These are phyloP conservation scores for Odontocolon sp. DNA, from an alignment of 2,888 invertebrate genomes.

Conservation along the genomic window DNA sequence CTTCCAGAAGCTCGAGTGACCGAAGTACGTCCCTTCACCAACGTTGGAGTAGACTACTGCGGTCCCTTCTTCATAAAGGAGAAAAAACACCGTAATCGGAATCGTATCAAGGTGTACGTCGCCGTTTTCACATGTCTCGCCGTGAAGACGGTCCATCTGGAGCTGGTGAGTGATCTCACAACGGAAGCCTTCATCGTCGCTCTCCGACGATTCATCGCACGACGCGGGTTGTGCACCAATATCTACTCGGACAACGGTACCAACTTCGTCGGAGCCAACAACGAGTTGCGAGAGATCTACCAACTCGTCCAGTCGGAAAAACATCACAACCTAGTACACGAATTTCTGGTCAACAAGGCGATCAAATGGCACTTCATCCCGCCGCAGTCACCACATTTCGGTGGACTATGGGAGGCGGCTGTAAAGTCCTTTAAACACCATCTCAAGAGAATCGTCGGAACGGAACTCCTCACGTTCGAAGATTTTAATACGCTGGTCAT, in stretches of 20 bases:
- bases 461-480: background rate
- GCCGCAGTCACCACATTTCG: conserved; percentile 44
- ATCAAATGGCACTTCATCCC: conserved; percentile 49
- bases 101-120: conserved; percentile 15
- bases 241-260: conserved; percentile 18
- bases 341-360: too few species aligned
- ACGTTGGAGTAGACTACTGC: conserved; percentile 33
- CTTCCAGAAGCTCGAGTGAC: background rate
- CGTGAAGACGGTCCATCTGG: background rate
- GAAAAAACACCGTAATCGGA: conserved; percentile 19
- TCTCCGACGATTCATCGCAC: background rate
- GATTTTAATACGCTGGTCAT: conserved; percentile 6
- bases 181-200: conserved; percentile 7
- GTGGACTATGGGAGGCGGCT: too few species aligned
- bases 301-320: background rate
- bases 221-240: background rate
- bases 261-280: conserved; percentile 15
- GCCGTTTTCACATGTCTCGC: background rate
- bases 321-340: background rate
- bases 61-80: conserved; percentile 45
- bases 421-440: conserved; percentile 20
- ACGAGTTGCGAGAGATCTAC: background rate
- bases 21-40: conserved; percentile 16
- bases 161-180: background rate
- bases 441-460: background rate